Evolutionary conservation across 2,888 invertebrate genomes (phyloP).

Genomic region (Apamea monoglypha): DNA sequence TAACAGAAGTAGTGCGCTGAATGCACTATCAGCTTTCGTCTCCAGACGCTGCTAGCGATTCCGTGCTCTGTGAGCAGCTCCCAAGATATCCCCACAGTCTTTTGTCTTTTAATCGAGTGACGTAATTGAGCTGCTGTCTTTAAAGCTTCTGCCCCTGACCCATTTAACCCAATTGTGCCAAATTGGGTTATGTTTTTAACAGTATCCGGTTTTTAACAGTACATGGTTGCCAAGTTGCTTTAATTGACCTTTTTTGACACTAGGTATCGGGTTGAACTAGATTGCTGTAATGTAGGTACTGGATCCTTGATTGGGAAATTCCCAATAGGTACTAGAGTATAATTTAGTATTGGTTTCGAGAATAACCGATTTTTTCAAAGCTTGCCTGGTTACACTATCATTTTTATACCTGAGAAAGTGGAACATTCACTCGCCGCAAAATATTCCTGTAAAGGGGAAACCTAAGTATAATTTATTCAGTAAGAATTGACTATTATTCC

Average conservation of each 20-base stretch:
- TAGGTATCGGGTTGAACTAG: no score
- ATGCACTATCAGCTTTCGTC: not conserved
- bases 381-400: not conserved
- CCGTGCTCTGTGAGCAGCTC: not conserved
- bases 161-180: conserved; percentile 23
- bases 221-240: conserved; percentile 39
- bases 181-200: conserved; percentile 37
- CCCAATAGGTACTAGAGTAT: no score
- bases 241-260: conserved; percentile 17
- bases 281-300: no score
- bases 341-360: no score
- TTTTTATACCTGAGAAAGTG: not conserved
- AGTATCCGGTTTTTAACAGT: no score
- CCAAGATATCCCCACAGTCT: conserved; percentile 21
- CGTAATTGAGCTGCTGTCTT: conserved; percentile 18
- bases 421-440: not conserved
- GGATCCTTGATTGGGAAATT: no score
- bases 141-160: conserved; percentile 38
- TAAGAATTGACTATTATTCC: not conserved
- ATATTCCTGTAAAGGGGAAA: not conserved
- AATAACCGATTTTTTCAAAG: no score
- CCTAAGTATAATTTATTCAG: no score
- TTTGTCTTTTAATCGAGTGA: conserved; percentile 37
- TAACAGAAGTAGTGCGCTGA: no score
- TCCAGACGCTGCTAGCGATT: not conserved